Evolutionary conservation across 2,113 vertebrate species (phyloP).

Genomic region (Pollachius pollachius): DNA sequence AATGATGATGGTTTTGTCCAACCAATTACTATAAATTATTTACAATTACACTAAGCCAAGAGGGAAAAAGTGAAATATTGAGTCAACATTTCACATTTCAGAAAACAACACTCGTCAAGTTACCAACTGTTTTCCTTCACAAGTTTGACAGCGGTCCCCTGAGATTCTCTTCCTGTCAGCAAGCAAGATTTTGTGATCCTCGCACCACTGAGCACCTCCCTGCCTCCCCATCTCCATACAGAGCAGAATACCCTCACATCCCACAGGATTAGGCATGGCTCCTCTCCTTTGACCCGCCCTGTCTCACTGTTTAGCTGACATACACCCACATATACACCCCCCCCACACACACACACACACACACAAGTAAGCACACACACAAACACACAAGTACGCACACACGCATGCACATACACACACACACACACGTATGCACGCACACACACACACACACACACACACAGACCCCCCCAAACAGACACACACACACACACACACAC

Average conservation of each 20-base stretch:
- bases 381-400: conserved; percentile 10
- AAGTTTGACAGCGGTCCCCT: conserved; percentile 54
- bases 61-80: neutral
- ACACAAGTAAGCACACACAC: conserved; percentile 5
- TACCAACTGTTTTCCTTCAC: conserved; percentile 31
- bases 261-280: conserved; percentile 73
- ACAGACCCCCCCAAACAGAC: conserved; percentile 5
- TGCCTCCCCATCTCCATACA: conserved; percentile 68
- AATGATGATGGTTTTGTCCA: too few relatives aligned
- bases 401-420: conserved; percentile 4
- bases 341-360: conserved; percentile 10
- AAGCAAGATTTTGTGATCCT: conserved; percentile 66
- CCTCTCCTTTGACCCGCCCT: conserved; percentile 63
- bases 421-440: conserved; percentile 6
- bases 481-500: conserved; percentile 14
- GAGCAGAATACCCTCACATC: conserved; percentile 67
- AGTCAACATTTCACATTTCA: conserved; percentile 10
- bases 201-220: conserved; percentile 68
- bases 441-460: conserved; percentile 12
- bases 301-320: conserved; percentile 18
- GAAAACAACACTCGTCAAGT: conserved; percentile 19
- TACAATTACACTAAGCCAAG: neutral
- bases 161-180: conserved; percentile 64
- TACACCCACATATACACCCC: conserved; percentile 7
- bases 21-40: too few relatives aligned